phyloP scores from a whole-genome alignment of 2,888 invertebrate species.

The Ligdia adustata region DNA sequence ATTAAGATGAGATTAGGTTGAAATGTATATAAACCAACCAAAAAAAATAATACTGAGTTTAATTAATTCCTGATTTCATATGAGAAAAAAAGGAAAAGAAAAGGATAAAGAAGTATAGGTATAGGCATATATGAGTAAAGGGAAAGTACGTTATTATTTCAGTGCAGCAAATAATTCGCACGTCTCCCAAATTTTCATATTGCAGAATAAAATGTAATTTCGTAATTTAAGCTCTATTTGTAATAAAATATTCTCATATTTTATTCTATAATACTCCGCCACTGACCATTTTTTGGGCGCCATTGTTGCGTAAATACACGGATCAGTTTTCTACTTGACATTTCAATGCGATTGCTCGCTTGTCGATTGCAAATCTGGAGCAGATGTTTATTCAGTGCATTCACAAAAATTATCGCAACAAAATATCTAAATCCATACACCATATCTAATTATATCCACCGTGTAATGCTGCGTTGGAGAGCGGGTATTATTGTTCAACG shows the following conservation, averaged over 20 bases:
- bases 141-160: too few species aligned
- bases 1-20: conserved; percentile 2
- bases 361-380: conserved; percentile 73
- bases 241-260: conserved; percentile 15
- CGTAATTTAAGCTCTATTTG: conserved; percentile 4
- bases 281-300: conserved; percentile 74
- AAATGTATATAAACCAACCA: too few species aligned
- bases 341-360: conserved; percentile 70
- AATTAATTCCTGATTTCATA: too few species aligned
- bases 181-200: too few species aligned
- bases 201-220: too few species aligned
- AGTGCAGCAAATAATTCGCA: too few species aligned
- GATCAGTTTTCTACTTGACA: conserved; percentile 81
- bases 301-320: conserved; percentile 59
- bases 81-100: too few species aligned
- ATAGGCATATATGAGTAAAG: too few species aligned
- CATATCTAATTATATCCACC: conserved; percentile 84
- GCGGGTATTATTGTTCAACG: conserved; percentile 70
- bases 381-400: conserved; percentile 78
- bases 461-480: conserved; percentile 70
- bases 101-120: too few species aligned
- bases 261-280: conserved; percentile 22
- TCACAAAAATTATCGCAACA: conserved; percentile 80
- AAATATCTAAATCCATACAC: conserved; percentile 83
- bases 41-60: too few species aligned